Conservation (phyloP, 2,113 vertebrate species). For the Willisornis vidua region DNA sequence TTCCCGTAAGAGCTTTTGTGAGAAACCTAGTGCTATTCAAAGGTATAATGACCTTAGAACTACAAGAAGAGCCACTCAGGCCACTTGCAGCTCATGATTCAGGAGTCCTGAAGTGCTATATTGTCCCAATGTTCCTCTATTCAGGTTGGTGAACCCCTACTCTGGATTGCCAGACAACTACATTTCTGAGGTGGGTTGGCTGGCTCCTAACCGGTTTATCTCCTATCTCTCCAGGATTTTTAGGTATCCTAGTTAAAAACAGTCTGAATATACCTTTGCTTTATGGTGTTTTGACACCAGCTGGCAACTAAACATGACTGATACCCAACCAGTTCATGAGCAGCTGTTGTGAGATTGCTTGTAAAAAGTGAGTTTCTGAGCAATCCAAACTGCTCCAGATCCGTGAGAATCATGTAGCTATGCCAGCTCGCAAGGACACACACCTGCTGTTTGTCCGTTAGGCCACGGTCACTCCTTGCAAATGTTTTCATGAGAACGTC, state of each 20-base stretch:
- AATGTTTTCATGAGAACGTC: no score
- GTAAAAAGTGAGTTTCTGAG: no score
- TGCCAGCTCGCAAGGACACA: no score
- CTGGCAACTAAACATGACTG: not conserved
- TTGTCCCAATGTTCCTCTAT: not conserved
- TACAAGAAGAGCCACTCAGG: not conserved
- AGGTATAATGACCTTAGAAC: not conserved
- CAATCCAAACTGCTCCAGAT: no score
- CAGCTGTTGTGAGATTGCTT: no score
- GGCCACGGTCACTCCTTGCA: no score
- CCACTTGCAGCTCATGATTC: not conserved
- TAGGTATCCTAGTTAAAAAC: not conserved
- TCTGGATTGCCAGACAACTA: not conserved
- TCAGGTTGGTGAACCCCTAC: rapidly evolving
- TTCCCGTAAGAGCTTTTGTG: not conserved
- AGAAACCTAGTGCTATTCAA: not conserved
- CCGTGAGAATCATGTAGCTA: no score
- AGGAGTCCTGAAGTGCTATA: not conserved
- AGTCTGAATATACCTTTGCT: not conserved
- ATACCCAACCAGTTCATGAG: not conserved
- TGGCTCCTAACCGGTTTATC: not conserved
- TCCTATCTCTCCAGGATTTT: not conserved
- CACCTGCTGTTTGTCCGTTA: no score
- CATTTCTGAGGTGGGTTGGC: not conserved
- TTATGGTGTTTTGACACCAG: not conserved